These are phyloP conservation scores for Trissoscelio sp. DNA, from an alignment of 2,888 invertebrate genomes.

Conservation along the genomic window DNA sequence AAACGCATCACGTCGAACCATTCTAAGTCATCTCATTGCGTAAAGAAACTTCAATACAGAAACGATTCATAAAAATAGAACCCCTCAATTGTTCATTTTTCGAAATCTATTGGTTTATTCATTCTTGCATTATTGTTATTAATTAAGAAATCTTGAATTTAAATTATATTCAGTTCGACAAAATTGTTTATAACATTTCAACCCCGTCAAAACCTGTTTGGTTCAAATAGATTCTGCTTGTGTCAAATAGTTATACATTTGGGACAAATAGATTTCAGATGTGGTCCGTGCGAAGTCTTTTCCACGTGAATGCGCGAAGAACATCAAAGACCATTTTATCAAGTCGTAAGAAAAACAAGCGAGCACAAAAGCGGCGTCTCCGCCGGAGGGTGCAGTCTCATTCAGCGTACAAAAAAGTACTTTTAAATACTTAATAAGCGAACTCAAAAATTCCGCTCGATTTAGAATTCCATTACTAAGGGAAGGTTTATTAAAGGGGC, in stretches of 20 bases:
- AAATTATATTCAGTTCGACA: no score
- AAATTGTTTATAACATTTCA: no score
- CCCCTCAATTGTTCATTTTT: constrained; percentile 37
- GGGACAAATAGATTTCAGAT: no score
- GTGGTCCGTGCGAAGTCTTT: constrained; percentile 19
- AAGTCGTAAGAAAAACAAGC: constrained; percentile 19
- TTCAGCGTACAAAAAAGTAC: constrained; percentile 36
- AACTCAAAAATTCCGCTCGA: constrained; percentile 36
- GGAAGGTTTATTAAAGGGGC: constrained; percentile 11
- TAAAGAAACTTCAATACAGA: constrained; percentile 42
- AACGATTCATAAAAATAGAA: constrained; percentile 60
- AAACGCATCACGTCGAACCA: constrained; percentile 63
- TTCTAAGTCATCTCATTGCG: constrained; percentile 62
- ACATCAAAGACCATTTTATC: constrained; percentile 45
- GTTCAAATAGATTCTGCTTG: no score
- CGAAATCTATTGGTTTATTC: no score
- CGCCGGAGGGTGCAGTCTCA: constrained; percentile 25
- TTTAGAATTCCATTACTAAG: constrained; percentile 55
- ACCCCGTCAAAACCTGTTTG: no score
- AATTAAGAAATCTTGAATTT: no score
- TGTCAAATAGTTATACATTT: no score
- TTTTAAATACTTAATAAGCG: constrained; percentile 47
- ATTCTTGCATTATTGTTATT: background rate
- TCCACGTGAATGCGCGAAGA: constrained; percentile 7
- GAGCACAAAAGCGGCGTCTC: background rate